A percentile compares a stretch with the other conserved stretches of the same genome.
These are phyloP conservation scores for Ceratina japonica DNA, from an alignment of 1,140 invertebrate species.

Conservation along the genomic window DNA sequence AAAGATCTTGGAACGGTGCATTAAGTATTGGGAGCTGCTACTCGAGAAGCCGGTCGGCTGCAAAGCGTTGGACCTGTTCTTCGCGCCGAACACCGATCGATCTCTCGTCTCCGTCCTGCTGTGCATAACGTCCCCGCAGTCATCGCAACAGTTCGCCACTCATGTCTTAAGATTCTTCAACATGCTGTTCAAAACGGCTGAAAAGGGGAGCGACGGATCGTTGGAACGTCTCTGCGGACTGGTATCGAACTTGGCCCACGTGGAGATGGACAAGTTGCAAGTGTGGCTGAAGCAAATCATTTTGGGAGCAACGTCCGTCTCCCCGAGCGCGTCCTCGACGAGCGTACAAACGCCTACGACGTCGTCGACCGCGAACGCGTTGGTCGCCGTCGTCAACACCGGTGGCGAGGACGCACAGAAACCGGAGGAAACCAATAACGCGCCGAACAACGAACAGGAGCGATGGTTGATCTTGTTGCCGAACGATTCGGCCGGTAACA, in stretches of 20 bases:
- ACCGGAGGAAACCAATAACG: slow-evolving; percentile 62
- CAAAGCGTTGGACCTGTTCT: slow-evolving; percentile 90
- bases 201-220: slow-evolving; percentile 81
- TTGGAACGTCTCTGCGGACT: slow-evolving; percentile 86
- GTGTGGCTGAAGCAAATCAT: slow-evolving; percentile 86
- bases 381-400: slow-evolving; percentile 45
- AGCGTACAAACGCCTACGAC: slow-evolving; percentile 75
- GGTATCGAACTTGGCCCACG: slow-evolving; percentile 83
- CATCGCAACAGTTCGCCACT: slow-evolving; percentile 86
- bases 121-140: slow-evolving; percentile 84
- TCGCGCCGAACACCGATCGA: slow-evolving; percentile 82
- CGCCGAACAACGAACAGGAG: slow-evolving; percentile 66
- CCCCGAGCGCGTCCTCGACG: slow-evolving; percentile 75
- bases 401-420: slow-evolving; percentile 56
- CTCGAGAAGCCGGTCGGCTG: slow-evolving; percentile 89
- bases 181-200: slow-evolving; percentile 86
- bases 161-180: slow-evolving; percentile 91
- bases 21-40: slow-evolving; percentile 91
- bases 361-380: slow-evolving; percentile 50
- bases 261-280: slow-evolving; percentile 84
- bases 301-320: slow-evolving; percentile 79
- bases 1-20: slow-evolving; percentile 84
- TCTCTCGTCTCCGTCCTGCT: slow-evolving; percentile 87
- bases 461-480: slow-evolving; percentile 66
- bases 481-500: slow-evolving; percentile 60